Evolutionary conservation across 2,113 vertebrate species (phyloP), one percentile per base, ranked within the genome.

Genomic region (Cebus imitator): DNA sequence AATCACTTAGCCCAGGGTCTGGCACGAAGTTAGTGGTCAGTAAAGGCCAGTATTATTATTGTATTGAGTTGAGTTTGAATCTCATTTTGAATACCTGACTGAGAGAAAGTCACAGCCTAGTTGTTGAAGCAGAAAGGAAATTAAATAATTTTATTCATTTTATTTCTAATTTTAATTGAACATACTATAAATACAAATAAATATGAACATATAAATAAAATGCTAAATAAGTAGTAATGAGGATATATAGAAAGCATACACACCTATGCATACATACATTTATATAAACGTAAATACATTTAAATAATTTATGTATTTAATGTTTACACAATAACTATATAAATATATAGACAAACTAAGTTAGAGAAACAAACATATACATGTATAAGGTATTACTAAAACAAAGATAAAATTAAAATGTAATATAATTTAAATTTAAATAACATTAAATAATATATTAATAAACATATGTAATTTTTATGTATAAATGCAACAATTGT

Each of bases 81-180:
- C 43, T 82, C 40, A 87, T 75, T 97, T 25, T 96, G 45, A 81
- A 66, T 75, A 68, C 40, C 4, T 87, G 79, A 57, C n/a, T 35
- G 85, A 58, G 27, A 68, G 86, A 17, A 57, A 5, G 87, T 95
- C 61, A 79, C 5, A n/a, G 17, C 43, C 48, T 57, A n/a, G 40
- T 83, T 27, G 30, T 20, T 64, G 13, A 76, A 35, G 12, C 17
- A 90, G 52, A 83, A 27, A 43, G 55, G 13, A 64, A 88, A 73
- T 78, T 37, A 90, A 52, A 79, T 72, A 68, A 79, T 94, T 83
- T 76, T 61, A 70, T 72, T 94, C 91, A 72, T 79, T 97, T 94
- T 76, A 94, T 90, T 70, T 84, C 61, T 90, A 83, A 50, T 92
- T 66, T 80, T 55, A 95, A 87, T 73, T 61, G 23, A 79, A 83